Conservation (phyloP, 2,113 vertebrate species). For the Heloderma charlesbogerti region DNA sequence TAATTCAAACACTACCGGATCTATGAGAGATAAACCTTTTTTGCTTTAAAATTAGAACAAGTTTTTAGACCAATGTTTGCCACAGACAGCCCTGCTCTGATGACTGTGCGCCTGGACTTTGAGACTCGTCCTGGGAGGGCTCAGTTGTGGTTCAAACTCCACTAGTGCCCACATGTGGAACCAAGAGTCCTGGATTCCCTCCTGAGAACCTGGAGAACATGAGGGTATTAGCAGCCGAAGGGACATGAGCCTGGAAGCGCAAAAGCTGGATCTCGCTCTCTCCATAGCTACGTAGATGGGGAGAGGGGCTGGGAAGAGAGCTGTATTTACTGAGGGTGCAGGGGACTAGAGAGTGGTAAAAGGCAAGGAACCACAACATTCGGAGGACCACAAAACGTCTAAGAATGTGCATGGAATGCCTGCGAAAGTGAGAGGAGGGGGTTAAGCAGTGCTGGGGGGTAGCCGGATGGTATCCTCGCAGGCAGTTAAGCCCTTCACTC, state of each 20-base stretch:
- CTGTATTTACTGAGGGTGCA: background rate
- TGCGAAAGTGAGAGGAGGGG: background rate
- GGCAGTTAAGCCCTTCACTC: background rate
- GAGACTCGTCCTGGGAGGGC: background rate
- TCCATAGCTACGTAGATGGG: background rate
- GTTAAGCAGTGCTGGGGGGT: background rate
- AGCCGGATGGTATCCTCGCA: background rate
- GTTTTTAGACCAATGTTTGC: background rate
- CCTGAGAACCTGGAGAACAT: background rate
- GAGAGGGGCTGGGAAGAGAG: background rate
- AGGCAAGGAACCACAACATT: background rate
- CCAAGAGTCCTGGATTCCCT: background rate
- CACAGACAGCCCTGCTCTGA: background rate
- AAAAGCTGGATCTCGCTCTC: background rate
- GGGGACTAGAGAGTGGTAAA: background rate
- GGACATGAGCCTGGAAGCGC: background rate
- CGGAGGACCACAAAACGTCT: background rate
- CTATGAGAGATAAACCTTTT: background rate
- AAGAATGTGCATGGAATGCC: background rate
- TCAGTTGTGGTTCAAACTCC: background rate
- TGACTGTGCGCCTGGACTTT: background rate
- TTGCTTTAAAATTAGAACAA: background rate
- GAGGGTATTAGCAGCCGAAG: background rate
- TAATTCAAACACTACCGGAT: background rate
- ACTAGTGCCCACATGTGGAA: background rate